A percentile compares a stretch with the other conserved stretches of the same genome.
Evolutionary conservation across 2,797 vertebrate species (phyloP).

Genomic region (Peromyscus melanophrys): DNA sequence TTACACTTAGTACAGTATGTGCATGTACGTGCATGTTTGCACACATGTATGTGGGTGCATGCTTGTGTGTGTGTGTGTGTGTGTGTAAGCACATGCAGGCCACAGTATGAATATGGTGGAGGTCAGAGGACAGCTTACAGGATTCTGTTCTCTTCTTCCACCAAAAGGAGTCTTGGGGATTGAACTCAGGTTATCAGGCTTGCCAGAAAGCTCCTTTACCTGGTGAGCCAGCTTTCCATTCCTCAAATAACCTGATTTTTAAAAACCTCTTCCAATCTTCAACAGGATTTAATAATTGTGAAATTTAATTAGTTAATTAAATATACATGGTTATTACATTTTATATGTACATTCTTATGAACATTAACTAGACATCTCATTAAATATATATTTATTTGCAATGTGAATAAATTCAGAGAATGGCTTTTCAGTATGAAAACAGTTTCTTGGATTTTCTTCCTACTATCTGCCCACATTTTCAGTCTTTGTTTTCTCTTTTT

Average conservation of each 20-base stretch:
- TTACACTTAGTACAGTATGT: not conserved
- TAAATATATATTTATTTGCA: not conserved
- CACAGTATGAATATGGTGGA: not conserved
- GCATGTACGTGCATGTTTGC: not conserved
- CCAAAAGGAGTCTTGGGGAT: not conserved
- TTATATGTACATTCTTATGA: not conserved
- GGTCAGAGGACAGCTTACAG: not conserved
- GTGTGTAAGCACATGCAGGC: not conserved
- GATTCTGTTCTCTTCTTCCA: not conserved
- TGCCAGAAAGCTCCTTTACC: not conserved
- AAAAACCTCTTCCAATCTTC: not conserved
- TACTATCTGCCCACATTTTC: not conserved
- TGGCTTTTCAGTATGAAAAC: slow-evolving; percentile 30
- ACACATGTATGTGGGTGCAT: too few relatives aligned
- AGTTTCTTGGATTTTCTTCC: not conserved
- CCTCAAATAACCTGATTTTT: not conserved
- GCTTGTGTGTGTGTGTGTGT: not conserved
- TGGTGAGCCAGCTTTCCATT: not conserved
- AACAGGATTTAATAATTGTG: not conserved
- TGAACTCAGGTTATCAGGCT: not conserved
- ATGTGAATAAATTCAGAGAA: not conserved
- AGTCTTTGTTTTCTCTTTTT: not conserved
- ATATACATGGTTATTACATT: not conserved
- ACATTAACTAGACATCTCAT: not conserved
- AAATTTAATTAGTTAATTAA: not conserved